Evolutionary conservation across 2,888 invertebrate species (phyloP).

Genomic region (Drosophila gaucha): DNA sequence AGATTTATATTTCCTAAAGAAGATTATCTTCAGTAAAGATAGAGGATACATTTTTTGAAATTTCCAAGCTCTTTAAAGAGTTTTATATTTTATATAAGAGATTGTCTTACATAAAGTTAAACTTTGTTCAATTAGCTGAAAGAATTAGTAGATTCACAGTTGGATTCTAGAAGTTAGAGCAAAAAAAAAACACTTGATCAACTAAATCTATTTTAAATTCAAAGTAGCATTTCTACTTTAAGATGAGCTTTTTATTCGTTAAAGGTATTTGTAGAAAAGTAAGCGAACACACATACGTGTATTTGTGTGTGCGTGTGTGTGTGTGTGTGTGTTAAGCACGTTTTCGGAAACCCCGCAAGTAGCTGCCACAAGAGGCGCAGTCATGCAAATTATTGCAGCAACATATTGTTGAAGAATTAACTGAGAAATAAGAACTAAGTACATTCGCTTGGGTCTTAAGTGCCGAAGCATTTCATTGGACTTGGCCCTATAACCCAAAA

Average conservation of each 20-base stretch:
- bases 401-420: constrained; percentile 55
- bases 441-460: constrained; percentile 55
- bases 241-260: background rate
- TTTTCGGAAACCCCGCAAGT: constrained; percentile 58
- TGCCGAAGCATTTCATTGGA: constrained; percentile 55
- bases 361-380: constrained; percentile 34
- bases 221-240: background rate
- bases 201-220: background rate
- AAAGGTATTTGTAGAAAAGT: background rate
- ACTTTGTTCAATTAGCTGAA: no score
- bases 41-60: no score
- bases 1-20: no score
- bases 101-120: no score
- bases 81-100: no score
- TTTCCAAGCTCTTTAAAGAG: no score
- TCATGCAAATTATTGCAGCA: constrained; percentile 67
- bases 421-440: constrained; percentile 37
- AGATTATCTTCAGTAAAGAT: no score
- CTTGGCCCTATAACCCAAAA: constrained; percentile 65
- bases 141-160: no score
- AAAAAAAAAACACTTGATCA: background rate
- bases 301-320: background rate
- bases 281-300: no score
- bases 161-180: no score
- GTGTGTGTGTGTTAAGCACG: constrained; percentile 1